Evolutionary conservation across 1,140 invertebrate species (phyloP), one percentile per base, ranked within the genome.

Genomic region (Ostrea denselamellosa): DNA sequence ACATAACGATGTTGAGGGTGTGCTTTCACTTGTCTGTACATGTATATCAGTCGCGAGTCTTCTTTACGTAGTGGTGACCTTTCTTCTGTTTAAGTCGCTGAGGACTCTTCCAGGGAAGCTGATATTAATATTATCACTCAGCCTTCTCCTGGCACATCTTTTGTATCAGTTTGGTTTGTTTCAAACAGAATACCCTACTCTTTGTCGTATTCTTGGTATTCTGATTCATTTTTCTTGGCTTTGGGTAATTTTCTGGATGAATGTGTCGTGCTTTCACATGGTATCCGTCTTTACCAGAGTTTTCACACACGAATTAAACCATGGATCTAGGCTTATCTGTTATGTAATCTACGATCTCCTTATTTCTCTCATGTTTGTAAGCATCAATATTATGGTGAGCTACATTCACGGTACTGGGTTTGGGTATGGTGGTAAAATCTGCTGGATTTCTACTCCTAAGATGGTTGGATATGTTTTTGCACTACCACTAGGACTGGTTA

Each of bases 191-290:
- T 4, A 68, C 12, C n/a, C 7, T 17, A 65, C 25, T 17, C 22
- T 87, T 17, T 89, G 89, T 58, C 22, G 17, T 44, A 71, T 51
- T 8, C 71, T 87, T 53, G 89, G 86, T 7, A 86, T 89, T 3
- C 17, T 85, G 28, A 87, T 83, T 5, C 89, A 89, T 86, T 89
- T 85, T 22, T 84, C 83, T n/a, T 85, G 83, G 71, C 83, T 89
- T 19, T 58, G 34, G 25, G 58, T 84, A 10, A 81, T 89, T 62
- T 65, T 62, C 34, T 86, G 86, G 71, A 86, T 87, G 89, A 87
- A 71, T 19, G 77, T 89, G 5, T 89, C 86, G 62, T 85, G 83
- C n/a, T n/a, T 87, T n/a, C 89, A 89, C 77, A 88, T 86, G 89
- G 87, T 83, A 34, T 77, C n/a, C 9, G 89, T 87, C 28, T 77